phyloP scores from a whole-genome alignment of 2,888 invertebrate genomes.

The Cerastis rubricosa region DNA sequence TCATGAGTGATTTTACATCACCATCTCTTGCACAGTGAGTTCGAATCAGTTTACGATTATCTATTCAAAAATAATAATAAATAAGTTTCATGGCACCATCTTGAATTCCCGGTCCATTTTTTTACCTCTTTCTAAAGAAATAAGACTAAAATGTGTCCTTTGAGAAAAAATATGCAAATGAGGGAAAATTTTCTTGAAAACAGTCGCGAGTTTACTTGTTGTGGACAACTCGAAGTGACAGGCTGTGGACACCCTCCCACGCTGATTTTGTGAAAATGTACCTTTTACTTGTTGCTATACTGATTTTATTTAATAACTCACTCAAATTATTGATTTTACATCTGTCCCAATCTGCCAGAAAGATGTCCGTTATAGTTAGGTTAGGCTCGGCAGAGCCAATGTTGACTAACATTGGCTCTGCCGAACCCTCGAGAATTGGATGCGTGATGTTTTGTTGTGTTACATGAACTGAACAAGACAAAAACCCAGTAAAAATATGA shows the following conservation, averaged over 20 bases:
- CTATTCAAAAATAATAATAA: neutral
- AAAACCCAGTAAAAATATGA: neutral
- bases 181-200: constrained; percentile 71
- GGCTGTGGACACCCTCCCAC: constrained; percentile 64
- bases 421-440: neutral
- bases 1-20: neutral
- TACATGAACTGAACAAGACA: neutral
- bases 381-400: too few species aligned
- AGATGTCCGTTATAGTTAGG: neutral
- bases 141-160: constrained; percentile 49
- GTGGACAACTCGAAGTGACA: constrained; percentile 79
- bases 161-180: constrained; percentile 79
- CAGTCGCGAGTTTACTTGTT: constrained; percentile 69
- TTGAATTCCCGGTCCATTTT: constrained; percentile 46
- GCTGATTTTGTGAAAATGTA: constrained; percentile 29
- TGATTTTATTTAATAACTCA: constrained; percentile 17
- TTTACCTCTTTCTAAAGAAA: constrained; percentile 42
- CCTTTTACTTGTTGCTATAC: constrained; percentile 23
- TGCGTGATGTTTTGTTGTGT: neutral
- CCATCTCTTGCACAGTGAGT: neutral
- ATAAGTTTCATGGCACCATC: constrained; percentile 38
- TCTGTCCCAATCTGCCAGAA: neutral
- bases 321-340: neutral
- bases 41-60: neutral
- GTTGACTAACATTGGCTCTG: too few species aligned